These are phyloP conservation scores for Caenorhabditis sulstoni DNA, from an alignment of 2,888 invertebrate species.

Conservation along the genomic window DNA sequence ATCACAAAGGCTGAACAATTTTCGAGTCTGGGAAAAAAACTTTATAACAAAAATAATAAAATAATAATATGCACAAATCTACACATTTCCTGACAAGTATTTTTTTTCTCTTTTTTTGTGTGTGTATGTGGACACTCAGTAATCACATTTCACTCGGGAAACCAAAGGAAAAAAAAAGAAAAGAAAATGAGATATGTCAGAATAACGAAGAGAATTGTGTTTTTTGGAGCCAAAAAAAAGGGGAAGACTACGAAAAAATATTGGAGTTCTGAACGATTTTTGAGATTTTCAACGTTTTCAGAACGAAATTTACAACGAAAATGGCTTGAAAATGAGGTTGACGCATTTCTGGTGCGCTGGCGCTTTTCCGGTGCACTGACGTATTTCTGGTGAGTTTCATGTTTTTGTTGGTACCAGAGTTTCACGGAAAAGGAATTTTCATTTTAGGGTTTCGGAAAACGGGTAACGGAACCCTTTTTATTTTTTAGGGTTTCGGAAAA, in stretches of 20 bases:
- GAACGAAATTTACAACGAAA: too few species aligned
- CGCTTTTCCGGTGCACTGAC: too few species aligned
- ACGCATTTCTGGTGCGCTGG: background rate
- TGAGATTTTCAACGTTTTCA: background rate
- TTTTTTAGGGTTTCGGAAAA: too few species aligned
- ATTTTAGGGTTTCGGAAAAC: too few species aligned
- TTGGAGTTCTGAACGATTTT: background rate
- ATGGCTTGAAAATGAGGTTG: background rate
- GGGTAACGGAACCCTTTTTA: too few species aligned
- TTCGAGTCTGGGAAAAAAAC: constrained; percentile 52
- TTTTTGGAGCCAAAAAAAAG: background rate
- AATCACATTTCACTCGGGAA: constrained; percentile 43
- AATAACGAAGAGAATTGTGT: background rate
- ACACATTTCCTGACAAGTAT: constrained; percentile 10
- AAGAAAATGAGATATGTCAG: background rate
- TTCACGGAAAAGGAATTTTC: too few species aligned
- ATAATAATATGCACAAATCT: background rate
- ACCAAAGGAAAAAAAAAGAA: constrained; percentile 15
- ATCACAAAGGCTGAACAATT: constrained; percentile 61
- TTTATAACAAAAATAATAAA: background rate
- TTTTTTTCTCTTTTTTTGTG: background rate
- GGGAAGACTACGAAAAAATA: background rate
- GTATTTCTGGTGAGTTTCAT: background rate
- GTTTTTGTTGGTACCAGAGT: too few species aligned
- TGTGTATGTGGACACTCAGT: background rate